Base-by-base conservation (phyloP, 64 coral and sea anemone species). In the Montipora foliosa region DNA sequence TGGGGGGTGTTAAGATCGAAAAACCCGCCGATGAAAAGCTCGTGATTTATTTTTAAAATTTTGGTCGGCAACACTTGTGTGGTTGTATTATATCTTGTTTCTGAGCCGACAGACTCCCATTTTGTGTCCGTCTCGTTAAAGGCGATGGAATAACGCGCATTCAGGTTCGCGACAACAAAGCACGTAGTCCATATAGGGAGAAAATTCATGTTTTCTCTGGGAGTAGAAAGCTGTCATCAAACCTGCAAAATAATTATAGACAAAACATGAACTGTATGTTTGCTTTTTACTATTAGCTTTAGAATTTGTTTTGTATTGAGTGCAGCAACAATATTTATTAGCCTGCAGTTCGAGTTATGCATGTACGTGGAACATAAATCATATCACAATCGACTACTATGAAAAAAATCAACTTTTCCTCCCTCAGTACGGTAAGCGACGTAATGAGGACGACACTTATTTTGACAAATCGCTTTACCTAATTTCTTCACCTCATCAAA, bases 1-100 rank as follows among this genome's bases (percentile, higher is more conserved):
- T 94, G n/a, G 71, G 81, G 79, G 5, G 64, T 73, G 11, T 74
- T 29, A 10, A 91, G 21, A 61, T 97, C 87, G 51, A 97, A 97
- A 9, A 97, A 94, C 0, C 82, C 95, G 37, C 92, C 95, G 24
- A 97, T 92, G 59, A 84, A 88, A 20, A 97, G 61, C 4, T 86
- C 62, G 8, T 25, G 66, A 21, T 86, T 86, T 19, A 49, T 49
- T 71, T 29, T 49, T 4, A 19, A 16, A 11, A n/a, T 22, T 15
- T 8, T 11, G 3, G 82, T 86, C 8, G 82, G 46, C 2, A 47
- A n/a, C 47, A 5, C 44, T 5, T 49, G 17, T 0, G 13, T 12
- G 19, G 64, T 72, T 0, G 44, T 46, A 21, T 86, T 86, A 8
- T 71, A 72, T 72, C 45, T 86, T 44, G 9, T 29, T 44, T 71